Base-by-base conservation (phyloP, 2,888 invertebrate genomes). In the Eupithecia dodoneata region DNA sequence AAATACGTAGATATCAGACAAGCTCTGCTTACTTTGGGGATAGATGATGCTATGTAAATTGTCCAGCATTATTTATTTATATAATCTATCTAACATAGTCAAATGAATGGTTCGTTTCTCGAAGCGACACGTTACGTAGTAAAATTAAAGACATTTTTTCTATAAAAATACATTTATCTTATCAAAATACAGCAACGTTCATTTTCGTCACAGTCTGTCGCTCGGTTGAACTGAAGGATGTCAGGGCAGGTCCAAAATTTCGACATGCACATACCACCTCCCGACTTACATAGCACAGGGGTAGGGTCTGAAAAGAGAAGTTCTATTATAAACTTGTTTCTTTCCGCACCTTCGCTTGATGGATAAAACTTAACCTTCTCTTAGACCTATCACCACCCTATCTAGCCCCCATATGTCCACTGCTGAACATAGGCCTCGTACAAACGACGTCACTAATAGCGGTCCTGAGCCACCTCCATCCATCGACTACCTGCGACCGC, bases 151-250 rank as follows among this genome's bases (percentile, higher is more conserved):
- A 45, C 10, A 49, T 10, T 10, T 49, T 12, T 30, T 18, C 3
- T 12, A 70, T 30, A 30, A 10, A 73, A 59, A 69, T 30, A 59
- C n/a, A 76, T 78, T 69, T 82, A 82, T 73, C 65, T 71, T 3
- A 82, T 52, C 42, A 80, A 63, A 66, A 81, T 55, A 74, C 83
- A 83, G 72, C 83, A 83, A 41, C 47, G 74, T 71, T 81, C 74
- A n/a, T 76, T 41, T 4, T 42, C 15, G 3, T 67, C 73, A 49
- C 83, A 83, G 63, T 82, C 82, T 0, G 80, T 72, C 3, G 82
- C 79, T 67, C 67, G 67, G 0, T 59, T 30, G 41, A 74, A 42
- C 3, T 75, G 73, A 1, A 78, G 42, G 3, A 4, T 2, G 13
- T 71, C 42, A 1, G 81, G 76, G 41, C 82, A 82, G 5, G 47